Conservation (phyloP, 2,113 vertebrate genomes). For the Microcebus tavaratra region DNA sequence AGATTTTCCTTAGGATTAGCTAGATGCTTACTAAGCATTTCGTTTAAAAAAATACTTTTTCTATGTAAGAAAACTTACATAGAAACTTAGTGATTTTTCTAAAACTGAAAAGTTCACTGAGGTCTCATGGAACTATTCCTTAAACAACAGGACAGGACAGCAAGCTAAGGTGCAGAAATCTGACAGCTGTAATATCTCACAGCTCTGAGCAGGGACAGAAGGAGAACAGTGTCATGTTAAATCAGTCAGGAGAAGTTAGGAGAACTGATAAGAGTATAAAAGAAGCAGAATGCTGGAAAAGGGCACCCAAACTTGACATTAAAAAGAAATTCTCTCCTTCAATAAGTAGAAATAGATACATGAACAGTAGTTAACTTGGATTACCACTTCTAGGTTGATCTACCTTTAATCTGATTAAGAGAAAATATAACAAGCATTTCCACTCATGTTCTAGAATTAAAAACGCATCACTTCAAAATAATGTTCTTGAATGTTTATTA, state of each 20-base stretch:
- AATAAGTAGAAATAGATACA: neutral
- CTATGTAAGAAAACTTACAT: neutral
- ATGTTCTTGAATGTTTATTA: neutral
- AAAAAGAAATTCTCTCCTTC: neutral
- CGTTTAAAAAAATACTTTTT: neutral
- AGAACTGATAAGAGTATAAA: neutral
- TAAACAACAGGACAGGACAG: neutral
- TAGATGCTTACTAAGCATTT: neutral
- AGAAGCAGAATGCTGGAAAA: neutral
- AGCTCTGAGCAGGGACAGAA: neutral
- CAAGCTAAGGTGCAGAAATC: neutral
- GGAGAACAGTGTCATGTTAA: rapidly evolving
- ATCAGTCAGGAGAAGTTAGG: neutral
- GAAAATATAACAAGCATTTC: neutral
- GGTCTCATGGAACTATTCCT: neutral
- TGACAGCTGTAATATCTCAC: neutral
- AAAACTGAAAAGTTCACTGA: neutral
- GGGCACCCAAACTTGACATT: neutral
- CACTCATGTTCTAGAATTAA: neutral
- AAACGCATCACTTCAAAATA: neutral
- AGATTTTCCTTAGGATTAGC: neutral
- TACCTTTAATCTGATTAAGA: neutral
- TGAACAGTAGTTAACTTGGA: neutral
- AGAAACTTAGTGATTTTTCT: neutral
- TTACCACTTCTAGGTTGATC: neutral